phyloP scores from a whole-genome alignment of 2,888 invertebrate genomes.

The Drosophila colorata region DNA sequence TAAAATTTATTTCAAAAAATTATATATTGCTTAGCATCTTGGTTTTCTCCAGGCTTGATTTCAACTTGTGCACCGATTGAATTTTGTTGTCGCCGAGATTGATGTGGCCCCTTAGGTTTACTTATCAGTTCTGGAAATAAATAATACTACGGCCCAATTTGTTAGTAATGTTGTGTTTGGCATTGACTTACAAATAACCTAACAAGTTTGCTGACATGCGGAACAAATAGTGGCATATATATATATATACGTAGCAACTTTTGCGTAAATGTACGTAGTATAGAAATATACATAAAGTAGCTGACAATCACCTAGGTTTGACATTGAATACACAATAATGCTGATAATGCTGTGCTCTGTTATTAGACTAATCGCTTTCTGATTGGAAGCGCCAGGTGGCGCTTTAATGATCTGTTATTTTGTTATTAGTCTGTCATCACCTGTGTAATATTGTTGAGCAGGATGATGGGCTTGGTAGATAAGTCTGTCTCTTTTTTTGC shows the following conservation, averaged over 20 bases:
- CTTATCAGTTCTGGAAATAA: conserved; percentile 23
- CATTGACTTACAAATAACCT: conserved; percentile 45
- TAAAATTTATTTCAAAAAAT: neutral
- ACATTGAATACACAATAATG: conserved; percentile 48
- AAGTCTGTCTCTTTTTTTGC: no score
- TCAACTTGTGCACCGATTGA: neutral
- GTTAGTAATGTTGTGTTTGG: neutral
- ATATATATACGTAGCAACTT: neutral
- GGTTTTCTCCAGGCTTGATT: neutral
- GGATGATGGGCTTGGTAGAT: no score
- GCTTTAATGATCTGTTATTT: neutral
- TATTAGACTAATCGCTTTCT: neutral
- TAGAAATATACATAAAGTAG: conserved; percentile 6
- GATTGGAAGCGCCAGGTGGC: neutral
- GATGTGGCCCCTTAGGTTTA: neutral
- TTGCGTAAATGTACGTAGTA: neutral
- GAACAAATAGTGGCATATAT: conserved; percentile 1
- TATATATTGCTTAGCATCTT: conserved; percentile 1
- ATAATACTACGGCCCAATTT: neutral
- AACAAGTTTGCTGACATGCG: neutral
- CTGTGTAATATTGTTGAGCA: neutral
- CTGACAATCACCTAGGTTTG: conserved; percentile 59
- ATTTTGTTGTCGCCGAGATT: neutral
- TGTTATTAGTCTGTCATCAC: neutral
- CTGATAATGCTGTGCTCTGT: conserved; percentile 3